Evolutionary conservation across 2,113 vertebrate genomes (phyloP), one percentile per base, ranked within the genome.

Genomic region (Pongo abelii): DNA sequence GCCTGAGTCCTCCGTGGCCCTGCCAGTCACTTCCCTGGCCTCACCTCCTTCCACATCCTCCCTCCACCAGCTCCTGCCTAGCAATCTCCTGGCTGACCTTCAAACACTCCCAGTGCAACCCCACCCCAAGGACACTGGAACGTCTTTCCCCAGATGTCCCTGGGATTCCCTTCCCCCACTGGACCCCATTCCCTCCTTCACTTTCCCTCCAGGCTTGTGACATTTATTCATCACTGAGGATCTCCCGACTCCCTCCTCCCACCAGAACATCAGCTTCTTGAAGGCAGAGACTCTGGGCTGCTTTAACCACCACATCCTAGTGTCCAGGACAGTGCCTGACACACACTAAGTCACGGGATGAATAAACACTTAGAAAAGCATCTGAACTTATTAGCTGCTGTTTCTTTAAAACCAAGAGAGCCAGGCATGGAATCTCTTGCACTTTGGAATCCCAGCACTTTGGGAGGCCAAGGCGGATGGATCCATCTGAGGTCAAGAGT

Each of bases 41-140:
- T 57, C 27, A 2, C 0, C 0, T 20, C n/a, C 25, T 8, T 23
- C 77, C 40, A 6, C 0, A 0, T 22, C 18, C 46, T 30, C 77
- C 52, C 0, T 18, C 43, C 17, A 2, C 35, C 59, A 55, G n/a
- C n/a, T 30, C 46, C 89, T 50, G 40, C n/a, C 70, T 12, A 46
- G 16, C 67, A 17, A 0, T 12, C 10, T 80, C 64, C 30, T n/a
- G 3, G 35, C 40, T 64, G 64, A 13, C 35, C 52, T 59, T 67
- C 35, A 6, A 25, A 43, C 5, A 7, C 6, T 4, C 40, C 46
- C 8, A 57, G 27, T 30, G 9, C 43, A 0, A 25, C 12, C 67
- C 59, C 2, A 0, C 25, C 87, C 27, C 16, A 3, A 61, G 23
- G 93, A 75, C 43, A 14, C 69, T 0, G 11, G 6, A 38, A 40